Evolutionary conservation across 1,140 invertebrate genomes (phyloP).

Genomic region (Penaeus japonicus): DNA sequence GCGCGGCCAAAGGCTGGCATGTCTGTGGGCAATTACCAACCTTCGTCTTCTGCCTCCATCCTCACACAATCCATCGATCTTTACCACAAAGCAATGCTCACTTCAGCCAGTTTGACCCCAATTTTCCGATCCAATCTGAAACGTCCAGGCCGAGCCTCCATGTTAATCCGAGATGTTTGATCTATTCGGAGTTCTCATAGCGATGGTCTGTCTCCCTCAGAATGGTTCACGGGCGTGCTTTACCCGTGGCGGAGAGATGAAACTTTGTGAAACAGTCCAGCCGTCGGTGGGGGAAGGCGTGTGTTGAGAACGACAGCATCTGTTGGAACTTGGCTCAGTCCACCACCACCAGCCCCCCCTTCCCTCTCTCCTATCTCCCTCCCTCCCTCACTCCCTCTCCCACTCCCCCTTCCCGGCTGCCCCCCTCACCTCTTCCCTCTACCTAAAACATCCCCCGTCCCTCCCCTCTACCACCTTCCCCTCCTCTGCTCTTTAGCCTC

Average conservation of each 20-base stretch:
- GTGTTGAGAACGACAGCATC: conserved; percentile 55
- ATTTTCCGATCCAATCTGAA: conserved; percentile 54
- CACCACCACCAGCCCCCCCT: background rate
- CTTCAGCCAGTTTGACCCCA: conserved; percentile 41
- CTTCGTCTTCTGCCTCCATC: conserved; percentile 53
- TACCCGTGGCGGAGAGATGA: background rate
- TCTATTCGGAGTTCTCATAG: conserved; percentile 41
- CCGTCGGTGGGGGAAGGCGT: background rate
- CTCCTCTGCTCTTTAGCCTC: background rate
- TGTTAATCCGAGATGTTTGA: conserved; percentile 56
- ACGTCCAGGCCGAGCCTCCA: conserved; percentile 34
- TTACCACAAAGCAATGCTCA: conserved; percentile 53
- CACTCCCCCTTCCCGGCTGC: background rate
- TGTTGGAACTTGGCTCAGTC: conserved; percentile 53
- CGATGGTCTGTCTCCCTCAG: conserved; percentile 29
- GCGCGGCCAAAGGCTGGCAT: conserved; percentile 48
- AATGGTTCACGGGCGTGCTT: background rate
- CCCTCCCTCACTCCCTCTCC: background rate
- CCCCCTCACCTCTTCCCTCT: background rate
- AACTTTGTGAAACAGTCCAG: conserved; percentile 27
- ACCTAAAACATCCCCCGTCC: background rate
- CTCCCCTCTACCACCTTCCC: background rate
- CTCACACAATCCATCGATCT: conserved; percentile 54
- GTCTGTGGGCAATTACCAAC: conserved; percentile 53
- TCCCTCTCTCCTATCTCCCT: background rate